A percentile compares a stretch with the other conserved stretches of the same genome.
phyloP scores from a whole-genome alignment of 2,888 invertebrate genomes.

The Acrobasis consociella region DNA sequence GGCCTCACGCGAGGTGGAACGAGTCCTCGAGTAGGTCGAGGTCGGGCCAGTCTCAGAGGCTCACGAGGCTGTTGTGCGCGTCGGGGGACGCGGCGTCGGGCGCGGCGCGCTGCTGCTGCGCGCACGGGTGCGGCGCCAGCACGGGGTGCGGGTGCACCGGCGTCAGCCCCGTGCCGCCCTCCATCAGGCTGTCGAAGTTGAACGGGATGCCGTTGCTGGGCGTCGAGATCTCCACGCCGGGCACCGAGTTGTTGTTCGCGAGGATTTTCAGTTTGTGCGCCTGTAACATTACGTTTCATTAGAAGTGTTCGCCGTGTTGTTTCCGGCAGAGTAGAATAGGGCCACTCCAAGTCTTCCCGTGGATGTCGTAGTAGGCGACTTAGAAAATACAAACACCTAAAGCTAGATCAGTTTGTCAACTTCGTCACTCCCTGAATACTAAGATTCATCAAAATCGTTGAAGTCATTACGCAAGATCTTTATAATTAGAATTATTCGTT shows the following conservation, averaged over 20 bases:
- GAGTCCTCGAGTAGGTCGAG: conserved; percentile 9
- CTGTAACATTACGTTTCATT: conserved; percentile 45
- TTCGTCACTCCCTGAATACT: no score
- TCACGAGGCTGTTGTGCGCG: conserved; percentile 89
- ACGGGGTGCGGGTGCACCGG: conserved; percentile 85
- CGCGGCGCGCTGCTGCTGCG: conserved; percentile 89
- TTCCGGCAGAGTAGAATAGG: no score
- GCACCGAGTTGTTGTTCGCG: conserved; percentile 82
- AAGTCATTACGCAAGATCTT: no score
- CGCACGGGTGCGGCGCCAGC: conserved; percentile 87
- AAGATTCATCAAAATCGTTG: no score
- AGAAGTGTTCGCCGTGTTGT: no score
- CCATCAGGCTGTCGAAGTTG: conserved; percentile 96
- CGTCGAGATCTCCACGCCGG: conserved; percentile 92
- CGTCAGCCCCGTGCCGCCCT: conserved; percentile 95
- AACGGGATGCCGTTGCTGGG: conserved; percentile 94
- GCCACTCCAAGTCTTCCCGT: no score
- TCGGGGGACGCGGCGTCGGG: conserved; percentile 89
- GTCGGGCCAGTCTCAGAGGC: conserved; percentile 84
- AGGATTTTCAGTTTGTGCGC: conserved; percentile 75
- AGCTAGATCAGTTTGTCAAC: no score
- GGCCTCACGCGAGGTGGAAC: conserved; percentile 12
- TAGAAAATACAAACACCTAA: no score
- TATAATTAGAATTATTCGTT: no score
- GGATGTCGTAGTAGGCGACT: no score